A percentile compares a stretch with the other conserved stretches of the same genome.
Conservation (phyloP, 2,888 invertebrate genomes). For the Hypolimnas misippus region DNA sequence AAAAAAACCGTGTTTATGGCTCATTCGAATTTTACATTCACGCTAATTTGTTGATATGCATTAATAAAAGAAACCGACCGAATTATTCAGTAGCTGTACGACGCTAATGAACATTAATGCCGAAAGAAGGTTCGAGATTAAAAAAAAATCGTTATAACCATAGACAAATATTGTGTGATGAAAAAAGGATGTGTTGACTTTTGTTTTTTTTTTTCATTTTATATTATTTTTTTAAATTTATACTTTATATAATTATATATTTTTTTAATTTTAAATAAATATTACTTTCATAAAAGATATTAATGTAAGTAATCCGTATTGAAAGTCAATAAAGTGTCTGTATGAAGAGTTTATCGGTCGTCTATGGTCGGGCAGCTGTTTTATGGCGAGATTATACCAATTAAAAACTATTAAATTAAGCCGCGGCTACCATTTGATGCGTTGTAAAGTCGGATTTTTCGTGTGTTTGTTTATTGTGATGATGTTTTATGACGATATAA, state of each 20-base stretch:
- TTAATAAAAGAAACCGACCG: constrained; percentile 77
- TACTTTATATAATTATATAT: neutral
- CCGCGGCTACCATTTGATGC: constrained; percentile 78
- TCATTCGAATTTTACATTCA: constrained; percentile 80
- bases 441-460: constrained; percentile 62
- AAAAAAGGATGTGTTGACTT: neutral
- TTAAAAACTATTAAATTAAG: constrained; percentile 81
- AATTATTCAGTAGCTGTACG: constrained; percentile 80
- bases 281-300: neutral
- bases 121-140: constrained; percentile 56
- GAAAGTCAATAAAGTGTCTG: constrained; percentile 36
- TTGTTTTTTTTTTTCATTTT: neutral
- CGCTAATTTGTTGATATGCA: constrained; percentile 81
- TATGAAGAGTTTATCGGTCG: constrained; percentile 71
- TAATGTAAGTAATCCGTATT: neutral
- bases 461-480: constrained; percentile 81
- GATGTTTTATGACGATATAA: constrained; percentile 63
- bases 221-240: neutral
- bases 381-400: constrained; percentile 78
- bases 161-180: constrained; percentile 15
- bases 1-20: constrained; percentile 76
- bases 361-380: constrained; percentile 70
- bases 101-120: constrained; percentile 80
- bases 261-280: neutral
- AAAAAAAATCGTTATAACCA: constrained; percentile 30